Evolutionary conservation across 2,888 invertebrate genomes (phyloP).

Genomic region (Oscheius onirici): DNA sequence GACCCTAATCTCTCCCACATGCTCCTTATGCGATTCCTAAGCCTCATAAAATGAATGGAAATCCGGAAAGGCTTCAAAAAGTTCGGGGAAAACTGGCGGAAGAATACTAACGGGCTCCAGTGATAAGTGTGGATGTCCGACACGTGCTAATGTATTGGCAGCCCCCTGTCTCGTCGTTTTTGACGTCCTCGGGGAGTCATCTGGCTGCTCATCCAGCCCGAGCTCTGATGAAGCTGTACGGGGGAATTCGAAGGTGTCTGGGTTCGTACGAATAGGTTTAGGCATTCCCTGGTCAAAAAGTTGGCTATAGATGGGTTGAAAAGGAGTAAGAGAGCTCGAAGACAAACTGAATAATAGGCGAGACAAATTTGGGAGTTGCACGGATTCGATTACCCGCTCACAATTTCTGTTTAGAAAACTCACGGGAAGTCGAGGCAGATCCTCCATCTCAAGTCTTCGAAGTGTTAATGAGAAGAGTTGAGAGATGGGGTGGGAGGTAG

Average conservation of each 20-base stretch:
- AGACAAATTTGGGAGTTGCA: background rate
- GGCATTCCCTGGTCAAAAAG: no score
- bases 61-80: slow-evolving; percentile 4
- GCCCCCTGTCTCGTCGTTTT: slow-evolving; percentile 21
- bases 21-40: no score
- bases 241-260: slow-evolving; percentile 5
- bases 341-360: background rate
- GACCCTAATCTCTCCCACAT: no score
- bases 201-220: slow-evolving; percentile 22
- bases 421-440: slow-evolving; percentile 12
- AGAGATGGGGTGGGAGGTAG: background rate
- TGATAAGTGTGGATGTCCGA: slow-evolving; percentile 27
- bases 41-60: background rate
- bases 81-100: background rate
- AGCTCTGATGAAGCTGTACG: background rate
- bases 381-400: background rate
- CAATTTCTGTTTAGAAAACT: background rate
- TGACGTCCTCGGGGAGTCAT: slow-evolving; percentile 29
- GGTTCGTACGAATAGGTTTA: no score
- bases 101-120: background rate
- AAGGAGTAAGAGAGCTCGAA: background rate
- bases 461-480: slow-evolving; percentile 25
- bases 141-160: slow-evolving; percentile 32
- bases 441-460: slow-evolving; percentile 10
- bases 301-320: background rate